Evolutionary conservation across 2,113 vertebrate species (phyloP), one percentile per base, ranked within the genome.

Genomic region (Raja brachyura): DNA sequence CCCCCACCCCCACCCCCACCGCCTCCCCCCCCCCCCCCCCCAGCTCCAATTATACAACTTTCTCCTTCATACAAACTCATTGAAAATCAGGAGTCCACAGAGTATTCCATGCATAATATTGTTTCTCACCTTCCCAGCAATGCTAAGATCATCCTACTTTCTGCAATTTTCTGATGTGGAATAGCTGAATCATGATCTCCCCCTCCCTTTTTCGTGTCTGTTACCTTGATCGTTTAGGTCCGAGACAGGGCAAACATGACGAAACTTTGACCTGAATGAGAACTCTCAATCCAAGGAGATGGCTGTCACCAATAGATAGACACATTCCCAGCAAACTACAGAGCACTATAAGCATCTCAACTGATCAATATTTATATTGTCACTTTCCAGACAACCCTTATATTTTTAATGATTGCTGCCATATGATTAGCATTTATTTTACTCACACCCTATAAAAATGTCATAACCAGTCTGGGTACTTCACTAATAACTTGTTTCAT

Each of bases 351-450:
- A 56, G 54, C 79, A 86, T n/a, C 4, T n/a, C 83, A 61, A 61
- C 54, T 86, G 56, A 61, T 61, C 10, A 59, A 86, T 86, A 10
- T 28, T 61, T 61, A 86, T 86, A 59, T 28, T 61, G 83, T 86
- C 25, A 61, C 83, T 9, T 56, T 83, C 79, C 9, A 13, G 33
- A 22, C 78, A 61, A 61, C 10, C 22, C 22, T 81, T 81, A 48
- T 81, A 39, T 54, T 22, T 39, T 86, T 86, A 13, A 61, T n/a
- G 25, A 59, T 86, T 86, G 56, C 25, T 16, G 83, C 56, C 13
- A n/a, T 61, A 25, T 13, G 25, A 86, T 86, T 86, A 86, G 28
- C 13, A 85, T 59, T 85, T 85, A 85, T 86, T 86, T 86, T n/a
- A 86, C 61, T 86, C 83, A n/a, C 59, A 61, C 83, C 48, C 56